Evolutionary conservation across 2,113 vertebrate genomes (phyloP).

Genomic region (Sapajus apella): DNA sequence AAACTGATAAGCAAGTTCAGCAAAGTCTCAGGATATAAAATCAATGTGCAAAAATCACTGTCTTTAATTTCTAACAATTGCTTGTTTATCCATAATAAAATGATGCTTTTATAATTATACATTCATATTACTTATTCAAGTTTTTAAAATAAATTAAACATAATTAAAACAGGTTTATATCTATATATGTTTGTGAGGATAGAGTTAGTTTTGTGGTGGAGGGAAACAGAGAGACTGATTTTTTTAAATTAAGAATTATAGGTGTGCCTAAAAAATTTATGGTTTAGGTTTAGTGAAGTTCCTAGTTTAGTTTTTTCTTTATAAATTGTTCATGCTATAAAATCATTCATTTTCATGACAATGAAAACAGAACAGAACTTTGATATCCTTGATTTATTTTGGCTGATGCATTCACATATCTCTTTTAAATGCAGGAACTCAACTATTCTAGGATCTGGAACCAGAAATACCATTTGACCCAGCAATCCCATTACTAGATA

Average conservation of each 20-base stretch:
- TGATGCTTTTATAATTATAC: not conserved
- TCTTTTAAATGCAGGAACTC: not conserved
- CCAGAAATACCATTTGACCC: too few relatives aligned
- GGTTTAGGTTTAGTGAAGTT: not conserved
- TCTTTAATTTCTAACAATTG: slow-evolving; percentile 16
- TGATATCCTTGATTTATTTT: not conserved
- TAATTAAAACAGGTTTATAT: not conserved
- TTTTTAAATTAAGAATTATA: not conserved
- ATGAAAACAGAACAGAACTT: not conserved
- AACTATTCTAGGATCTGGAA: not conserved
- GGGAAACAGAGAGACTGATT: not conserved
- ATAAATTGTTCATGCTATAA: not conserved
- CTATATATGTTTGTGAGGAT: not conserved
- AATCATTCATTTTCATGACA: not conserved
- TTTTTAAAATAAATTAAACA: not conserved
- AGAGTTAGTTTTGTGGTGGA: not conserved
- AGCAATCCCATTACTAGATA: too few relatives aligned
- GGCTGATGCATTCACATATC: not conserved
- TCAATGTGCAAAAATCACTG: not conserved
- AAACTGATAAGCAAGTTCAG: too few relatives aligned
- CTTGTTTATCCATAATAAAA: not conserved
- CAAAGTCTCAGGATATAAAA: too few relatives aligned
- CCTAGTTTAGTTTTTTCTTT: not conserved
- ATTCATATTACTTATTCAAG: not conserved
- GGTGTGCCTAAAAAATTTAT: not conserved